Evolutionary conservation across 2,888 invertebrate genomes (phyloP).

Genomic region (Oxystoma pomonae): DNA sequence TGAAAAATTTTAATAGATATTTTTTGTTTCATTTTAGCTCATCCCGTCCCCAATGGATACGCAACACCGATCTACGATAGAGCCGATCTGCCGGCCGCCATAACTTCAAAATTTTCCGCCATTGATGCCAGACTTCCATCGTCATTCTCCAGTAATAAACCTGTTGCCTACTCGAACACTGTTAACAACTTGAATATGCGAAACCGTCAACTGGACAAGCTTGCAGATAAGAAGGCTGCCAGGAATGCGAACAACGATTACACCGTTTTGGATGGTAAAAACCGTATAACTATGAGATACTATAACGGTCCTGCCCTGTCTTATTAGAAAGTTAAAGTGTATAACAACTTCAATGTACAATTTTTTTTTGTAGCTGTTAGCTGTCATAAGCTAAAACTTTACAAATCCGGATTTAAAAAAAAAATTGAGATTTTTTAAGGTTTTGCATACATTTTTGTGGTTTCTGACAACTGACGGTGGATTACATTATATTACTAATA

Average conservation of each 20-base stretch:
- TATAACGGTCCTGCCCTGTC: too few species aligned
- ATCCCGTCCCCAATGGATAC: slow-evolving; percentile 24
- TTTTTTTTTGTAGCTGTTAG: too few species aligned
- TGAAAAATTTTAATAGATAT: too few species aligned
- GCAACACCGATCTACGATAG: slow-evolving; percentile 13
- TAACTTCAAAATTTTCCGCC: neutral
- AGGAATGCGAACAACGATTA: slow-evolving; percentile 38
- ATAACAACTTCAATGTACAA: too few species aligned
- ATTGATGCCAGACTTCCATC: slow-evolving; percentile 31
- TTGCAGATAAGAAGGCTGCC: neutral
- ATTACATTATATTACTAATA: too few species aligned
- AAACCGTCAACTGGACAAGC: slow-evolving; percentile 1
- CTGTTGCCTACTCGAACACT: slow-evolving; percentile 5
- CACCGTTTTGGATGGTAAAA: slow-evolving; percentile 40
- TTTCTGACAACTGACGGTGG: too few species aligned
- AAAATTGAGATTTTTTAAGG: too few species aligned
- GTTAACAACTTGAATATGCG: slow-evolving; percentile 5
- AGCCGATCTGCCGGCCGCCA: neutral
- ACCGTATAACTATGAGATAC: too few species aligned
- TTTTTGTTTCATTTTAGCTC: slow-evolving; percentile 17
- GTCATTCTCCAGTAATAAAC: slow-evolving; percentile 29
- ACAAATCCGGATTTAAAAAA: too few species aligned
- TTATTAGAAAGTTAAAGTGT: too few species aligned
- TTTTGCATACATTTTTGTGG: too few species aligned
- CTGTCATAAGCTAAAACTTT: too few species aligned